Percentiles rank a stretch among this genome's conserved stretches.
Conservation (phyloP, 2,797 vertebrate species). For the Danio aesculapii region DNA sequence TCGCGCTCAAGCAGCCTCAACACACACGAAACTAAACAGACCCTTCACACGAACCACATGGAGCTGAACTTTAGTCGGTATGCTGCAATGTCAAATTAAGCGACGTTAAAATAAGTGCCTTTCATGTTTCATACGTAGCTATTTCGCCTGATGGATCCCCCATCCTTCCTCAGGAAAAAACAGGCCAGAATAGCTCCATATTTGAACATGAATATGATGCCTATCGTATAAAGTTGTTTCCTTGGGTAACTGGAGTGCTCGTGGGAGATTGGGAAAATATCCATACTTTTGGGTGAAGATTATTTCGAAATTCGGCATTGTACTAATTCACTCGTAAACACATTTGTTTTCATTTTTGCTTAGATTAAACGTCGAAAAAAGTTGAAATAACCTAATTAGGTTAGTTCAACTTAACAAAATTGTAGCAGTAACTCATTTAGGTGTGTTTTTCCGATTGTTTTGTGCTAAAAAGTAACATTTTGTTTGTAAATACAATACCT, state of each 20-base stretch:
- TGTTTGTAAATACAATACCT: too few relatives aligned
- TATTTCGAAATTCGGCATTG: too few relatives aligned
- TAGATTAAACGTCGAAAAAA: too few relatives aligned
- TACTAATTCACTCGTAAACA: too few relatives aligned
- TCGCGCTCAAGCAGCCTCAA: conserved; percentile 49
- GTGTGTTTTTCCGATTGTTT: too few relatives aligned
- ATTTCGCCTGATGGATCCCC: not conserved
- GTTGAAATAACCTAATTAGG: too few relatives aligned
- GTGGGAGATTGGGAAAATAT: not conserved
- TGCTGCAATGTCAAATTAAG: conserved; percentile 25
- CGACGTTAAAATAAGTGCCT: not conserved
- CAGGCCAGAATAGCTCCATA: not conserved
- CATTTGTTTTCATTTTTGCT: too few relatives aligned
- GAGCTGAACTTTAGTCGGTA: conserved; percentile 3
- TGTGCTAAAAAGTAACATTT: too few relatives aligned
- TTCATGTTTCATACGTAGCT: conserved; percentile 14
- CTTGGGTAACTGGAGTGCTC: not conserved
- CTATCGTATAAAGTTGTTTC: not conserved
- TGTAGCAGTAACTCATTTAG: too few relatives aligned
- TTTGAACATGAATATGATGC: not conserved
- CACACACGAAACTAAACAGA: conserved; percentile 63
- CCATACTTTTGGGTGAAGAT: too few relatives aligned
- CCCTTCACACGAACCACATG: conserved; percentile 49
- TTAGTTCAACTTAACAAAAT: too few relatives aligned
- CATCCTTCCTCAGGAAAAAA: conserved; percentile 6